These are phyloP conservation scores for Okapia johnstoni DNA, from an alignment of 2,113 vertebrate genomes.

Conservation along the genomic window DNA sequence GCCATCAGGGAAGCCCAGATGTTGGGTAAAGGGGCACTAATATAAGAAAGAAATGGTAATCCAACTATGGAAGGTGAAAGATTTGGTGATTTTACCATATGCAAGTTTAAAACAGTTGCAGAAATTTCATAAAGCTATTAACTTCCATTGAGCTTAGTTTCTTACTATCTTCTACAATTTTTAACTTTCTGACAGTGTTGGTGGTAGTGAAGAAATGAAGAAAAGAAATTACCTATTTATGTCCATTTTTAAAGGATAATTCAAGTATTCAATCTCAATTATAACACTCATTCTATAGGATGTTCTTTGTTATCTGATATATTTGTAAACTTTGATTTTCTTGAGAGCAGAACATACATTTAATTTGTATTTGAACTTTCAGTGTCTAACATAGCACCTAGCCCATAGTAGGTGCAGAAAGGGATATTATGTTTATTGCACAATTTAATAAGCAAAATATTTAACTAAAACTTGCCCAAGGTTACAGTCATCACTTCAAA, in stretches of 20 bases:
- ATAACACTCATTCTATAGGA: not conserved
- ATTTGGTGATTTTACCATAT: not conserved
- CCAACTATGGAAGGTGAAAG: not conserved
- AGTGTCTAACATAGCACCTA: not conserved
- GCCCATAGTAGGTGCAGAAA: not conserved
- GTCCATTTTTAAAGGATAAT: not conserved
- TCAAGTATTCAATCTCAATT: not conserved
- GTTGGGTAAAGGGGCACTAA: not conserved
- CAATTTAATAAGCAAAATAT: not conserved
- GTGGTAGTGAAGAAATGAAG: not conserved
- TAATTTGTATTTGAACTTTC: not conserved
- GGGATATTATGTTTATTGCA: not conserved
- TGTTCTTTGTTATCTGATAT: not conserved
- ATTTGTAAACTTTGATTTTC: not conserved
- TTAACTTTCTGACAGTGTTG: not conserved
- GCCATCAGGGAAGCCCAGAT: not conserved
- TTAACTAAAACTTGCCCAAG: not conserved
- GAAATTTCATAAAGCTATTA: not conserved
- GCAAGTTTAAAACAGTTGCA: not conserved
- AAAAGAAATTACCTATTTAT: not conserved
- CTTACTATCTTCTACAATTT: not conserved
- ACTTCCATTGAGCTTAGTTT: not conserved
- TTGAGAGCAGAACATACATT: not conserved
- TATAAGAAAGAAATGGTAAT: not conserved
- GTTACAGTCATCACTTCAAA: not conserved